Base-by-base conservation (phyloP, 2,888 invertebrate species). In the Frankliniella intonsa region DNA sequence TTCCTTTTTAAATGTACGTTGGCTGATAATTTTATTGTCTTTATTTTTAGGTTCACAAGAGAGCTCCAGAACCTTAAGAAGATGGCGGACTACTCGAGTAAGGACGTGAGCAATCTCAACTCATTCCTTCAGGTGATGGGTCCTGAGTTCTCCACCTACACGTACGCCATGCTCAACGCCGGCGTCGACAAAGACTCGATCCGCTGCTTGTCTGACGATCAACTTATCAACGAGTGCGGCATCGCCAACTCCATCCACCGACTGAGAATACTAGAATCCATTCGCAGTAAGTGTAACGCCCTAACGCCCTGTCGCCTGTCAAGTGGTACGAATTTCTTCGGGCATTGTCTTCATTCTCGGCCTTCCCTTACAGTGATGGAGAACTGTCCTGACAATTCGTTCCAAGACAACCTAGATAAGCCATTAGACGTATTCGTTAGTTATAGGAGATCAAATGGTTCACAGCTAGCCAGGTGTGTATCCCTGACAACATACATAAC, bases 371-470 rank as follows among this genome's bases (percentile, higher is more conserved):
- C 89, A 91, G 92, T 89, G 84, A 90, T 92, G 86, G 92, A 94
- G 87, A 93, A 90, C 86, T 91, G 91, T 81, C 87, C 93, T 84
- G 91, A 91, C 19, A 92, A 90, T 86, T 90, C 92, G 83, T 93
- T 92, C 80, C 93, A 93, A 87, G 95, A 95, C 86, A 94, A 92
- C 85, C 91, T 94, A 87, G 95, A 95, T 86, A 97, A 98, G 88
- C 95, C 94, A 81, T 90, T 99, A 85, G 99, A 99, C 88, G 98
- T 98, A 0, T 99, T 99, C 89, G 97, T 99, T 85, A 98, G 98
- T 89, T 99, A 99, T 87, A 90, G 99, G 85, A 91, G 99, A 86
- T 97, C 98, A 10, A 99, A 97, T 87, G 99, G 99, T 82, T 99
- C 98, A 7, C 98, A 98, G 88, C 89, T 99, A 86, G 98, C 98